phyloP scores from a whole-genome alignment of 2,113 vertebrate genomes.

The Ctenomys sociabilis region DNA sequence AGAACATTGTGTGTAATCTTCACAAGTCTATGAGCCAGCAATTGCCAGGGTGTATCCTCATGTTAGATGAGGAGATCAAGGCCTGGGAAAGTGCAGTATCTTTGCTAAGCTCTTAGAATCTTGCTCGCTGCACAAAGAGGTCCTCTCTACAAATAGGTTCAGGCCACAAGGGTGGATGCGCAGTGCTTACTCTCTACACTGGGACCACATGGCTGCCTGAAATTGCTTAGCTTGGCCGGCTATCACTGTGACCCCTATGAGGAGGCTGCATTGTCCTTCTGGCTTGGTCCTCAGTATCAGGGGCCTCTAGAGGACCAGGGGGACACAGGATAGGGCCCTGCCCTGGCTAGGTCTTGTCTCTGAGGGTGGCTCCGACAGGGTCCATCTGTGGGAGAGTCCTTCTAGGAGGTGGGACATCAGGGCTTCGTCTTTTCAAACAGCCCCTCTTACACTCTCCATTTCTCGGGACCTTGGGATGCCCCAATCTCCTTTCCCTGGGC shows the following conservation, averaged over 20 bases:
- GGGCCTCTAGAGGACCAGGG: background rate
- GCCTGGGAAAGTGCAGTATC: background rate
- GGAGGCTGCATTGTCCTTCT: background rate
- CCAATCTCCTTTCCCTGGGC: background rate
- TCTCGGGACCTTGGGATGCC: background rate
- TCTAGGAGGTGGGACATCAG: accelerated
- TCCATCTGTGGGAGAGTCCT: background rate
- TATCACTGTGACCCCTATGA: background rate
- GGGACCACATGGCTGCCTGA: accelerated
- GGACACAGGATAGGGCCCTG: background rate
- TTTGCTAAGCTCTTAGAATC: background rate
- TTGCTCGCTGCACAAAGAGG: accelerated
- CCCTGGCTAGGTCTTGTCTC: background rate
- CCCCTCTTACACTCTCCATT: background rate
- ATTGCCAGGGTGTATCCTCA: background rate
- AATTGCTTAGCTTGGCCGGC: too few species aligned
- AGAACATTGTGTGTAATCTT: accelerated
- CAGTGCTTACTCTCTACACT: background rate
- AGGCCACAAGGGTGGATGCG: background rate
- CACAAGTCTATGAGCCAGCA: background rate
- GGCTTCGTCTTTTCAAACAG: background rate
- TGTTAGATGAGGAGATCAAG: background rate
- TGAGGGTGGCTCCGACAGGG: background rate
- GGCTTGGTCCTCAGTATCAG: background rate
- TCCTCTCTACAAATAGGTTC: background rate